A percentile compares a stretch with the other conserved stretches of the same genome.
Conservation (phyloP, 2,888 invertebrate genomes). For the Sphecodes monilicornis region DNA sequence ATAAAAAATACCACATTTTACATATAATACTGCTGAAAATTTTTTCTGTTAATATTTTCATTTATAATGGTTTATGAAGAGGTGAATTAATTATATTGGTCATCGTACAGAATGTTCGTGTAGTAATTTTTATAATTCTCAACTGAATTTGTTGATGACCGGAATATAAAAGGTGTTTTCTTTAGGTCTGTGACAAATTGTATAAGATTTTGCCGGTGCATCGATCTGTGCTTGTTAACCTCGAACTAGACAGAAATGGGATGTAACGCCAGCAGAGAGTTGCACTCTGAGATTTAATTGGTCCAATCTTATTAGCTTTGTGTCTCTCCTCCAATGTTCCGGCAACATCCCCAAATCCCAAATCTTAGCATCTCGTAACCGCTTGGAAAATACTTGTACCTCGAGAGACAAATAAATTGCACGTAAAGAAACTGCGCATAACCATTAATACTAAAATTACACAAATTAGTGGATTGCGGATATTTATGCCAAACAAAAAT, state of each 20-base stretch:
- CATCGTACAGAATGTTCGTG: too few relatives aligned
- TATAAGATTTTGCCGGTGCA: slow-evolving; percentile 27
- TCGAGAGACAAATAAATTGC: slow-evolving; percentile 10
- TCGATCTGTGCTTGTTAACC: slow-evolving; percentile 62
- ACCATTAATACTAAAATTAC: too few relatives aligned
- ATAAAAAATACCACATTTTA: too few relatives aligned
- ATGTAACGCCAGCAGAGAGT: slow-evolving; percentile 68
- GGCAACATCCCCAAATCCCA: slow-evolving; percentile 21
- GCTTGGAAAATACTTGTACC: background rate
- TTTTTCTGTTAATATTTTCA: too few relatives aligned
- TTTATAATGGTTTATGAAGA: too few relatives aligned
- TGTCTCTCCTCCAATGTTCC: slow-evolving; percentile 45
- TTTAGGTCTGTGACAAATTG: slow-evolving; percentile 18
- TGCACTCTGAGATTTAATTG: slow-evolving; percentile 74
- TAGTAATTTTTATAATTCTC: too few relatives aligned
- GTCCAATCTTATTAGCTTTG: slow-evolving; percentile 71
- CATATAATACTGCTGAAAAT: too few relatives aligned
- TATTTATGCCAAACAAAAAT: too few relatives aligned
- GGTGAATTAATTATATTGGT: too few relatives aligned
- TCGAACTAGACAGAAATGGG: slow-evolving; percentile 61
- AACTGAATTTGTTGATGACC: background rate
- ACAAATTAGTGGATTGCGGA: too few relatives aligned
- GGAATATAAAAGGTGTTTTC: background rate
- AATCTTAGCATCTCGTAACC: slow-evolving; percentile 1
- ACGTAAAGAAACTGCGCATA: background rate